Percentiles rank a stretch among this genome's conserved stretches.
Conservation (phyloP, 2,888 invertebrate species). For the Mythimna loreyi region DNA sequence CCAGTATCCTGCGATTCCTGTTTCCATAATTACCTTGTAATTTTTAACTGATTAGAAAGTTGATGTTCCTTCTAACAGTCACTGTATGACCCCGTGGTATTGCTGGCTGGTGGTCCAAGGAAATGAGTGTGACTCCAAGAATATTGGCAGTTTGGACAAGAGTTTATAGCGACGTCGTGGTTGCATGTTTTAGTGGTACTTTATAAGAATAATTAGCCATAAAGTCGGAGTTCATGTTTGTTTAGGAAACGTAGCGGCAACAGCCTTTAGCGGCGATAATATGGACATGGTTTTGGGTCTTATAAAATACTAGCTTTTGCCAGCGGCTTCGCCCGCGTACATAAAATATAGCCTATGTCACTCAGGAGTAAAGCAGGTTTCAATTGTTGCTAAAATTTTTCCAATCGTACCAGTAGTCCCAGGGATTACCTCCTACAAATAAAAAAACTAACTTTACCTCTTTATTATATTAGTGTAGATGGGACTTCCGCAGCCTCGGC, state of each 20-base stretch:
- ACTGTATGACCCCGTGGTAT: slow-evolving; percentile 9
- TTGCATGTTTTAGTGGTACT: slow-evolving; percentile 38
- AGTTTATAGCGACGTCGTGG: slow-evolving; percentile 36
- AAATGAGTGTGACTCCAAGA: slow-evolving; percentile 25
- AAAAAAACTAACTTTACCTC: too few relatives aligned
- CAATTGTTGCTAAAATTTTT: too few relatives aligned
- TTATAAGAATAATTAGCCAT: slow-evolving; percentile 31
- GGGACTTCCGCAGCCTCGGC: background rate
- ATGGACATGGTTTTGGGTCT: too few relatives aligned
- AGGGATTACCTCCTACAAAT: too few relatives aligned
- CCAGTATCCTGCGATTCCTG: slow-evolving; percentile 25
- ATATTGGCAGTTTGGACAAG: slow-evolving; percentile 27
- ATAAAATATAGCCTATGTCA: too few relatives aligned
- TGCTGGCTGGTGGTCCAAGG: slow-evolving; percentile 40
- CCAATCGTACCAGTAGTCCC: too few relatives aligned
- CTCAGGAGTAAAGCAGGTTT: too few relatives aligned
- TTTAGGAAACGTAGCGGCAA: slow-evolving; percentile 13
- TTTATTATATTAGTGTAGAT: too few relatives aligned
- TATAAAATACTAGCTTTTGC: too few relatives aligned
- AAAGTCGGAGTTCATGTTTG: slow-evolving; percentile 20
- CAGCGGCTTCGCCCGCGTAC: too few relatives aligned
- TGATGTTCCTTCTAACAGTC: slow-evolving; percentile 20
- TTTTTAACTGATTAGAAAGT: slow-evolving; percentile 52
- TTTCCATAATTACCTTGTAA: slow-evolving; percentile 53
- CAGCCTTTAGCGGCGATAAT: background rate